phyloP scores from a whole-genome alignment of 2,888 invertebrate species.

The Nemotelus nigrinus region DNA sequence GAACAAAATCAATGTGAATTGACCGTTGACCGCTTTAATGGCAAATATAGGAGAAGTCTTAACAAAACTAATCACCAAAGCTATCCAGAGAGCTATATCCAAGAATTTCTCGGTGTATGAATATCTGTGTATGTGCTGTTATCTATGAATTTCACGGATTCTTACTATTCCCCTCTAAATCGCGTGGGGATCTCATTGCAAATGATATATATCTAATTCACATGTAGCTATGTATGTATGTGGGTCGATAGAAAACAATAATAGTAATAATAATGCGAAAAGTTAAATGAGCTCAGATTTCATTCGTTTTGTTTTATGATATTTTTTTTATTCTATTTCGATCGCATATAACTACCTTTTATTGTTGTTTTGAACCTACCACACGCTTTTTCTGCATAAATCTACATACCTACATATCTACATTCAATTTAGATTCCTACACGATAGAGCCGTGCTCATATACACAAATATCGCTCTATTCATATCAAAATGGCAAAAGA shows the following conservation, averaged over 20 bases:
- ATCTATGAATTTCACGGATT: slow-evolving; percentile 1
- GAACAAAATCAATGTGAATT: background rate
- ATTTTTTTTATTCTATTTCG: background rate
- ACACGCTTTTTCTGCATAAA: slow-evolving; percentile 33
- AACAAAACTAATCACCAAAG: background rate
- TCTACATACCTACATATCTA: background rate
- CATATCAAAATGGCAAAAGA: background rate
- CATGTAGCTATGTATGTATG: background rate
- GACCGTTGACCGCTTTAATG: slow-evolving; percentile 27
- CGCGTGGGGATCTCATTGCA: slow-evolving; percentile 3
- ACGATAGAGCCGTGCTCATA: background rate
- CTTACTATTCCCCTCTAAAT: background rate
- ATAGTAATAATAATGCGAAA: slow-evolving; percentile 17
- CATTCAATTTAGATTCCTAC: background rate
- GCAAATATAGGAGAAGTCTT: background rate
- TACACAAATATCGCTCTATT: no score
- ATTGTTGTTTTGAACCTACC: background rate
- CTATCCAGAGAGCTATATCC: background rate
- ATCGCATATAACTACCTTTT: background rate
- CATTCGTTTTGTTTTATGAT: slow-evolving; percentile 12
- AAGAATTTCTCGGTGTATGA: background rate
- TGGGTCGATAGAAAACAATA: background rate
- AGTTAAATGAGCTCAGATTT: slow-evolving; percentile 40
- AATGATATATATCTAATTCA: background rate
- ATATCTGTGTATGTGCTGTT: background rate